Evolutionary conservation across 2,797 vertebrate species (phyloP).

Genomic region (Lophius americanus): DNA sequence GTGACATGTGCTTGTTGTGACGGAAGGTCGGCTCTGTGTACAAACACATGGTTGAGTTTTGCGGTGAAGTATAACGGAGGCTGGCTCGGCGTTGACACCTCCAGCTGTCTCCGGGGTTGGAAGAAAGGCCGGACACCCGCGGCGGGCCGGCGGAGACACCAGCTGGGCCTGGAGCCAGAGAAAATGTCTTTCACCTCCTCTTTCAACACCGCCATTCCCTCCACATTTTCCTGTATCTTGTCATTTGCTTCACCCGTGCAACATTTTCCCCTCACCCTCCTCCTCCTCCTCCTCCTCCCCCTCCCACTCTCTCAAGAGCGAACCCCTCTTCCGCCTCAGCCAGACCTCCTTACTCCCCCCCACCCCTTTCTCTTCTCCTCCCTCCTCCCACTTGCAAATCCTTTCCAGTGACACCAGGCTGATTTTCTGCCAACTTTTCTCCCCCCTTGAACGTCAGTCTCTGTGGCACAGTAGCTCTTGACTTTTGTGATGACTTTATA

Average conservation of each 20-base stretch:
- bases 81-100: conserved; percentile 80
- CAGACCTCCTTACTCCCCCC: conserved; percentile 42
- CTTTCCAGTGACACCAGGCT: conserved; percentile 76
- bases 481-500: conserved; percentile 79
- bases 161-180: conserved; percentile 79
- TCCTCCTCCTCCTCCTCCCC: conserved; percentile 19
- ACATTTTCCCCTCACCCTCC: conserved; percentile 24
- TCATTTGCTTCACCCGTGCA: conserved; percentile 37
- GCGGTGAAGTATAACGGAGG: conserved; percentile 71
- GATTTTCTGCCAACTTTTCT: conserved; percentile 78
- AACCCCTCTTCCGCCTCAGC: conserved; percentile 53
- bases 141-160: conserved; percentile 73
- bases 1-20: conserved; percentile 78
- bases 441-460: conserved; percentile 70
- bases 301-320: conserved; percentile 24
- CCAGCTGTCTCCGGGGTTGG: conserved; percentile 83
- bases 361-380: conserved; percentile 37
- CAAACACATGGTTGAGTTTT: conserved; percentile 76
- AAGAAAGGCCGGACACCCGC: conserved; percentile 80
- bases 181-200: conserved; percentile 74
- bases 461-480: conserved; percentile 78
- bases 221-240: conserved; percentile 41
- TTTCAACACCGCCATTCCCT: conserved; percentile 63
- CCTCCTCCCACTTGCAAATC: conserved; percentile 73
- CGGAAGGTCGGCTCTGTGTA: conserved; percentile 68